Conservation (phyloP, 2,888 invertebrate genomes). For the Gnatocerus cornutus region DNA sequence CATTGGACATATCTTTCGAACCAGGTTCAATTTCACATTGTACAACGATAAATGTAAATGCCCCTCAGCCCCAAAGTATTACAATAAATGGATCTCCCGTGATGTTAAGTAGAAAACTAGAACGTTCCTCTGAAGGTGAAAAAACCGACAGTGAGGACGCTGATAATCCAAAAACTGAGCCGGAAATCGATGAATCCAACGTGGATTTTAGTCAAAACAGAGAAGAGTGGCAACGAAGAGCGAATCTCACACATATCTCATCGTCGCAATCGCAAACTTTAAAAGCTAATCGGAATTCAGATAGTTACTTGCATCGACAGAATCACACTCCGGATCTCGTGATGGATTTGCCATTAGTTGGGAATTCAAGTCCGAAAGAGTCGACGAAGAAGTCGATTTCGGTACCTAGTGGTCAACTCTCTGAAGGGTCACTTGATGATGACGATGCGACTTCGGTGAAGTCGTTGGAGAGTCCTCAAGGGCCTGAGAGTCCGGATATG, state of each 20-base stretch:
- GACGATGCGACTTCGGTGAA: conserved; percentile 56
- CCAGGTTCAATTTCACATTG: conserved; percentile 59
- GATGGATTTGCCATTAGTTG: conserved; percentile 83
- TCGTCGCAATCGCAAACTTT: conserved; percentile 60
- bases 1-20: conserved; percentile 57
- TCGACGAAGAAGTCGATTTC: conserved; percentile 65
- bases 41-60: conserved; percentile 62
- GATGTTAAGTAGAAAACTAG: conserved; percentile 30
- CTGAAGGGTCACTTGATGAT: conserved; percentile 52
- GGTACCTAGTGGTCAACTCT: conserved; percentile 13
- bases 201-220: conserved; percentile 73
- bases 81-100: conserved; percentile 59
- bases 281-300: conserved; percentile 69
- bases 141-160: conserved; percentile 44
- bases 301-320: conserved; percentile 66
- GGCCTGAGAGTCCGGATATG: conserved; percentile 77
- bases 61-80: conserved; percentile 57
- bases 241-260: conserved; percentile 72
- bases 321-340: conserved; percentile 86
- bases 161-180: conserved; percentile 49
- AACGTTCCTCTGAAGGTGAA: conserved; percentile 31
- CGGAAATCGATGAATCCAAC: conserved; percentile 69
- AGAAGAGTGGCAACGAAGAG: conserved; percentile 77
- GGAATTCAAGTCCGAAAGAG: conserved; percentile 67
- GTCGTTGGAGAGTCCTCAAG: conserved; percentile 62